A percentile compares a stretch with the other conserved stretches of the same genome.
phyloP scores from a whole-genome alignment of 2,888 invertebrate genomes.

The Oscheius myriophilus region DNA sequence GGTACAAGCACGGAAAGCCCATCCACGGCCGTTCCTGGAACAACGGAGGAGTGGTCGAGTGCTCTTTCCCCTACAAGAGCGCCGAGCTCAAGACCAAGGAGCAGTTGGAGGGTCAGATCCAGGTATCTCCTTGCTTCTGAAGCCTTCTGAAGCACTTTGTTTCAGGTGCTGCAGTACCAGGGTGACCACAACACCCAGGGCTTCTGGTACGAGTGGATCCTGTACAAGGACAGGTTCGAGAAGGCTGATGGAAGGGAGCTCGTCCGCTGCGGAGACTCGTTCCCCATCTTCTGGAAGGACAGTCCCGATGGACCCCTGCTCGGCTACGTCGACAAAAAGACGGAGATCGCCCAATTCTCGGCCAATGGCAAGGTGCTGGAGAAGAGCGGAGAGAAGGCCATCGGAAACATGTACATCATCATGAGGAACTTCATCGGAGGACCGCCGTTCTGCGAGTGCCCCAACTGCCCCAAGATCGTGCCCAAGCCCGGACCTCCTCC shows the following conservation, averaged over 20 bases:
- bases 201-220: constrained; percentile 61
- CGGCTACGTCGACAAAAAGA: constrained; percentile 57
- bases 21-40: too few relatives aligned
- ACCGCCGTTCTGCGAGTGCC: constrained; percentile 42
- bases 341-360: constrained; percentile 50
- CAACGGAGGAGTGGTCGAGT: constrained; percentile 56
- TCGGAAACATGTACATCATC: constrained; percentile 42
- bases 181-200: constrained; percentile 52
- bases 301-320: constrained; percentile 31
- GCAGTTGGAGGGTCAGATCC: constrained; percentile 42
- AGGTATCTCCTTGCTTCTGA: too few relatives aligned
- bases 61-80: constrained; percentile 53
- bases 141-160: too few relatives aligned
- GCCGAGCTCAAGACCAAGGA: constrained; percentile 49
- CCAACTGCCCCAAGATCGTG: constrained; percentile 15
- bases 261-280: constrained; percentile 46
- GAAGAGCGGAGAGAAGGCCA: constrained; percentile 33
- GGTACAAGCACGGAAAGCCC: constrained; percentile 60
- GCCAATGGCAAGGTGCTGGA: constrained; percentile 35
- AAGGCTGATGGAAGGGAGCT: constrained; percentile 42
- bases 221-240: constrained; percentile 54
- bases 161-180: constrained; percentile 46
- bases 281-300: constrained; percentile 55
- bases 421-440: constrained; percentile 45
- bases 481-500: too few relatives aligned